Evolutionary conservation across 2,797 vertebrate species (phyloP), one percentile per base, ranked within the genome.

Genomic region (Peromyscus attwateri): DNA sequence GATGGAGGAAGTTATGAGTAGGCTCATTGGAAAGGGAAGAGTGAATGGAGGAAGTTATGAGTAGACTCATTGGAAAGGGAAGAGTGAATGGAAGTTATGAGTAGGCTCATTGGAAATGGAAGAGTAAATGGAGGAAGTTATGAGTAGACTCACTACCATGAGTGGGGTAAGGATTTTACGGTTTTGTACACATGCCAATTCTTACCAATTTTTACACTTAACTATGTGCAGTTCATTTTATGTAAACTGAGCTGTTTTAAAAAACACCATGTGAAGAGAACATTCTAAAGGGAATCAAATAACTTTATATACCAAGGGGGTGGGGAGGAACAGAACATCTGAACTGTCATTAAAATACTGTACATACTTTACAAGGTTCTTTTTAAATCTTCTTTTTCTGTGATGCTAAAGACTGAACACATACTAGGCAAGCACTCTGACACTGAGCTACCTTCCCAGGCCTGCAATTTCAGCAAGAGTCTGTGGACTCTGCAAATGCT

Each of bases 261-360:
- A 62, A 85, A 19, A 21, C 27, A 57, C 29, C 73, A 3, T 11
- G 3, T 73, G 46, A 91, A 29, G 29, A 81, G 9, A 96, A 88
- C 34, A 75, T 96, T 64, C 37, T 31, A 83, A 37, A 31, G 31
- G 91, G 11, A 34, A 73, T 49, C 76, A 93, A 77, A 93, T 13
- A 76, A 89, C 12, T 75, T 9, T 60, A n/a, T 66, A 82, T 13
- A 62, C 7, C 49, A 55, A 46, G 31, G 3, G 14, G 23, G 9
- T 31, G 23, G 10, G 3, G 66, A 34, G 25, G 64, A 37, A 73
- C 62, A 66, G 43, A 21, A 46, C 62, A 75, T 37, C 19, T 83
- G 40, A 77, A 70, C 66, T 64, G 90, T 89, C 40, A 60, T 37
- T 93, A 66, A 95, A 91, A 94, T 68, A 83, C 25, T 91, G 13